Conservation (phyloP, 2,888 invertebrate genomes). For the Caenorhabditis sinica region DNA sequence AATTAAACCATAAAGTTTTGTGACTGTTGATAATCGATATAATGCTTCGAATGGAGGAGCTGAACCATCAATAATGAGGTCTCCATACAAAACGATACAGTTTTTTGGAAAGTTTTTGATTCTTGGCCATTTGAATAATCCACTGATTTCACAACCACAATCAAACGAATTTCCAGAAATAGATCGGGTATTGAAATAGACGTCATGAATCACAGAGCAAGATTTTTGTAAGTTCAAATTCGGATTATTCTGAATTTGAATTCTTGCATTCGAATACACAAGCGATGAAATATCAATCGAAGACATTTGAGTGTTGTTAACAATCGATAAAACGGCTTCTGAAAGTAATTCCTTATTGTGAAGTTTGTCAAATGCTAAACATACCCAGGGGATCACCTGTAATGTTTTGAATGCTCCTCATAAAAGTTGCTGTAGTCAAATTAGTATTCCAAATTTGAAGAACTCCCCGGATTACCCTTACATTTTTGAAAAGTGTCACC, state of each 20-base stretch:
- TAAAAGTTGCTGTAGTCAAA: conserved; percentile 6
- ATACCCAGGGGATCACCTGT: conserved; percentile 41
- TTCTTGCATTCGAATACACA: neutral
- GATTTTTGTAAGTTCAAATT: conserved; percentile 22
- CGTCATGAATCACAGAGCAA: conserved; percentile 27
- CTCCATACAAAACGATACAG: conserved; percentile 49
- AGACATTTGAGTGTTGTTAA: conserved; percentile 25
- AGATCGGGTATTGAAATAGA: conserved; percentile 23
- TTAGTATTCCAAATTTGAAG: conserved; percentile 40
- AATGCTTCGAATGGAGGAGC: conserved; percentile 27
- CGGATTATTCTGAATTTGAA: conserved; percentile 36
- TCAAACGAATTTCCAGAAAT: conserved; percentile 35
- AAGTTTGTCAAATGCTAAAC: neutral
- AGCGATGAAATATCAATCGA: conserved; percentile 19
- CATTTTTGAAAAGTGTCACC: conserved; percentile 8
- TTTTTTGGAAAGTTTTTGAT: conserved; percentile 25
- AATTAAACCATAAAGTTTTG: conserved; percentile 25
- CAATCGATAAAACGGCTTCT: conserved; percentile 26
- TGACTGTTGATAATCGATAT: conserved; percentile 18
- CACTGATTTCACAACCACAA: conserved; percentile 52
- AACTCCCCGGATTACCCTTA: conserved; percentile 24
- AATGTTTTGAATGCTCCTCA: conserved; percentile 2
- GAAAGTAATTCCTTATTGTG: neutral
- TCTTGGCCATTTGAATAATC: conserved; percentile 22
- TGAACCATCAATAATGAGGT: conserved; percentile 12